phyloP scores from a whole-genome alignment of 2,888 invertebrate species.

The Brachypterus glaber region DNA sequence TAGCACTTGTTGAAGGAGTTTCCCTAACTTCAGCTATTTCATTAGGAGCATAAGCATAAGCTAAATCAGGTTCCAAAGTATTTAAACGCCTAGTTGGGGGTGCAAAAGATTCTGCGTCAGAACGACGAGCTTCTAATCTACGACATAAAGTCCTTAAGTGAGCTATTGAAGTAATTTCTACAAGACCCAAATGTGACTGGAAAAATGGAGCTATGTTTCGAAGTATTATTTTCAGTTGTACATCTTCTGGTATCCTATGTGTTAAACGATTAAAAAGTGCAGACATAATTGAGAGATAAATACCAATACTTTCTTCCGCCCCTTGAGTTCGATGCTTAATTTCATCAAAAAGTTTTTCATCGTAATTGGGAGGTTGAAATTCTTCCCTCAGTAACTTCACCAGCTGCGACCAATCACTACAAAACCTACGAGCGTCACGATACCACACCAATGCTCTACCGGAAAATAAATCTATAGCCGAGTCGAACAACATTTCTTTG shows the following conservation, averaged over 20 bases:
- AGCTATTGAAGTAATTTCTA: not conserved
- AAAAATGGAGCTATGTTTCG: no score
- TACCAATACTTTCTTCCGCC: conserved; percentile 16
- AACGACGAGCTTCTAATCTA: not conserved
- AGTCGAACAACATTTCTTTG: not conserved
- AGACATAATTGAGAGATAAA: conserved; percentile 20
- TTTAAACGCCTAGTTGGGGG: not conserved
- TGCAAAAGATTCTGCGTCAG: not conserved
- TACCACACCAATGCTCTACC: not conserved
- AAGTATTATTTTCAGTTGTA: no score
- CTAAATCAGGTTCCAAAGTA: not conserved
- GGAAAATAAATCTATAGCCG: not conserved
- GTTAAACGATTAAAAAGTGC: not conserved
- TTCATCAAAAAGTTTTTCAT: conserved; percentile 19
- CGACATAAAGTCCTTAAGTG: not conserved
- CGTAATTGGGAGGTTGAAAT: conserved; percentile 13
- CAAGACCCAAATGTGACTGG: not conserved
- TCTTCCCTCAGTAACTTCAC: no score
- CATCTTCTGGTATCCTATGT: no score
- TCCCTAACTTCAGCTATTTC: not conserved
- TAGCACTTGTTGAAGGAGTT: not conserved
- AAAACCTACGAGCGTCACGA: not conserved
- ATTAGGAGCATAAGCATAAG: not conserved
- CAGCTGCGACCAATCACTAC: not conserved
- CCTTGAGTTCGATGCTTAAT: conserved; percentile 21